A percentile compares a stretch with the other conserved stretches of the same genome.
Evolutionary conservation across 1,140 invertebrate genomes (phyloP).

Genomic region (Saccostrea glomerata): DNA sequence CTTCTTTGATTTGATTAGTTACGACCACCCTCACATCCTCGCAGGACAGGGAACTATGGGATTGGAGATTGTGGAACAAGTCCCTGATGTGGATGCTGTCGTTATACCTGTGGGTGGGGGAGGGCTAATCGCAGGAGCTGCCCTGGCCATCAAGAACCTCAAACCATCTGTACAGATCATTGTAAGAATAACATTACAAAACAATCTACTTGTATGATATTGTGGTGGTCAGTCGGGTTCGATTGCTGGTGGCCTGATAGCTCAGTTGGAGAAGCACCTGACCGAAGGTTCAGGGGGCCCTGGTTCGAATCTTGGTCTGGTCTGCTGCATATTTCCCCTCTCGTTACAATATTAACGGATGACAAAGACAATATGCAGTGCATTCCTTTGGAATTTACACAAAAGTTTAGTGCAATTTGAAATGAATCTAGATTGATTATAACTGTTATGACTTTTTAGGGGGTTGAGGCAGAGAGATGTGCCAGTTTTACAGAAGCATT

Average conservation of each 20-base stretch:
- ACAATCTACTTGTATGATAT: neutral
- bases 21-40: slow-evolving; percentile 95
- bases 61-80: slow-evolving; percentile 92
- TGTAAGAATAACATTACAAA: slow-evolving; percentile 74
- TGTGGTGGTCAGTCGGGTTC: neutral
- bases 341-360: too few relatives aligned
- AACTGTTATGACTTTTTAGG: slow-evolving; percentile 81
- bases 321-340: too few relatives aligned
- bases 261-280: too few relatives aligned
- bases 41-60: slow-evolving; percentile 96
- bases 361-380: too few relatives aligned
- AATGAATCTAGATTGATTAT: too few relatives aligned
- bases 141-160: slow-evolving; percentile 91
- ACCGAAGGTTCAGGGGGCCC: too few relatives aligned
- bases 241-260: too few relatives aligned
- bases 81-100: slow-evolving; percentile 80
- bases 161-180: slow-evolving; percentile 86
- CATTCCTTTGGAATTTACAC: too few relatives aligned
- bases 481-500: slow-evolving; percentile 90
- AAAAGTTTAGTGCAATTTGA: too few relatives aligned
- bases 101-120: slow-evolving; percentile 93
- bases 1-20: slow-evolving; percentile 80
- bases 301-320: too few relatives aligned
- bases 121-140: slow-evolving; percentile 92
- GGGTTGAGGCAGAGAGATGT: slow-evolving; percentile 94